Evolutionary conservation across 2,888 invertebrate species (phyloP).

Genomic region (Dolichomitus sp.): DNA sequence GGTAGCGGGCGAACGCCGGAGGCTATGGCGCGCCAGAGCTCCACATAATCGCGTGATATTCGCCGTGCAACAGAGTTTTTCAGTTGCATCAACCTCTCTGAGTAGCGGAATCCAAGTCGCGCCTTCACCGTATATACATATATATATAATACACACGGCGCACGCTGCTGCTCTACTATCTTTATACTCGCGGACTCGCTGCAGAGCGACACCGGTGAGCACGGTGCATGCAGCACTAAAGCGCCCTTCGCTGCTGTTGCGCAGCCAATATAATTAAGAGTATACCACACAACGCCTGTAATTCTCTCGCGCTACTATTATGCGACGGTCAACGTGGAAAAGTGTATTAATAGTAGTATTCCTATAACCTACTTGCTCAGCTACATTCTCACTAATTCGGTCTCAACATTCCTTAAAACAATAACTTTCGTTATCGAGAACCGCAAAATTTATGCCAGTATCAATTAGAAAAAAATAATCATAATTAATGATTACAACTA

Average conservation of each 20-base stretch:
- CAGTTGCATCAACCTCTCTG: conserved; percentile 65
- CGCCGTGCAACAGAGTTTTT: conserved; percentile 65
- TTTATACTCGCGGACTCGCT: conserved; percentile 9
- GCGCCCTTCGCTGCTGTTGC: conserved; percentile 38
- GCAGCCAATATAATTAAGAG: conserved; percentile 42
- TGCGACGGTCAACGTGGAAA: background rate
- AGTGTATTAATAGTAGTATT: background rate
- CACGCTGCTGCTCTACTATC: conserved; percentile 22
- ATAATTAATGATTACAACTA: too few species aligned
- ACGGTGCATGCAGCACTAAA: background rate
- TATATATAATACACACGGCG: background rate
- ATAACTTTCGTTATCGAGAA: background rate
- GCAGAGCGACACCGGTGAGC: conserved; percentile 31
- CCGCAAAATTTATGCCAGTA: background rate
- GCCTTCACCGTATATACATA: conserved; percentile 25
- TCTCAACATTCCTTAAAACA: background rate
- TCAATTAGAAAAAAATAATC: background rate
- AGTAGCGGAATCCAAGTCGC: conserved; percentile 33
- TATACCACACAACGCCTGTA: conserved; percentile 13
- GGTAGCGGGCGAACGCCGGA: too few species aligned
- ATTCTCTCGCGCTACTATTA: background rate
- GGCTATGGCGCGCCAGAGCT: too few species aligned
- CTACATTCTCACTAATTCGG: background rate
- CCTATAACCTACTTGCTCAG: conserved; percentile 3
- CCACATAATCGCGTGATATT: conserved; percentile 59